These are phyloP conservation scores for Corvus hawaiiensis DNA, from an alignment of 2,113 vertebrate species.

Conservation along the genomic window DNA sequence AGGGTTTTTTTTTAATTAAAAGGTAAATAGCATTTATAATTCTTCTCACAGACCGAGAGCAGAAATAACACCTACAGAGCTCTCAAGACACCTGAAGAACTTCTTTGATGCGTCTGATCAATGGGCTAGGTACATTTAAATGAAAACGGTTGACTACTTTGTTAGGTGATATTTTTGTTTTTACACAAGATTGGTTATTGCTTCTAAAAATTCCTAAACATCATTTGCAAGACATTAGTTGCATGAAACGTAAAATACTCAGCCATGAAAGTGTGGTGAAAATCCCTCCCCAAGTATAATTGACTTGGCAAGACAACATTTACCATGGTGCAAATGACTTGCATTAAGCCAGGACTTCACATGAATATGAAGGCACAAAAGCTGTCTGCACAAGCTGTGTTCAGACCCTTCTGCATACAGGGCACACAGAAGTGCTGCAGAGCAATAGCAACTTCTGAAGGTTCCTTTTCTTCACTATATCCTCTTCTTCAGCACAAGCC, in stretches of 20 bases:
- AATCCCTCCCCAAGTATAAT: background rate
- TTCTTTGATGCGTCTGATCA: constrained; percentile 53
- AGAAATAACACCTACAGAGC: constrained; percentile 64
- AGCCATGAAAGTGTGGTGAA: background rate
- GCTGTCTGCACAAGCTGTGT: background rate
- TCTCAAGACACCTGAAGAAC: constrained; percentile 53
- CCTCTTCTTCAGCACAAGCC: background rate
- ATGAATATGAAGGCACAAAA: background rate
- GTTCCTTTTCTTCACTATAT: background rate
- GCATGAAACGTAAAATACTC: background rate
- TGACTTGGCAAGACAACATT: background rate
- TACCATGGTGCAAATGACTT: background rate
- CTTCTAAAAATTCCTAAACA: constrained; percentile 27
- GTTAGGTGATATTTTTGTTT: constrained; percentile 5
- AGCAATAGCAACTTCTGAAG: background rate
- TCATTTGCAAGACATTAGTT: background rate
- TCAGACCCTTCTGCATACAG: background rate
- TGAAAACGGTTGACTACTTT: constrained; percentile 21
- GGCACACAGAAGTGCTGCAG: background rate
- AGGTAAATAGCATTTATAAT: constrained; percentile 76
- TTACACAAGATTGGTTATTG: constrained; percentile 39
- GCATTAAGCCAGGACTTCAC: background rate
- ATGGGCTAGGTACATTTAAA: constrained; percentile 46
- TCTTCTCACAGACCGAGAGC: constrained; percentile 69
- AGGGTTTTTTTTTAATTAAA: constrained; percentile 76